Evolutionary conservation across 1,140 invertebrate species (phyloP).

Genomic region (Drosophila miranda): DNA sequence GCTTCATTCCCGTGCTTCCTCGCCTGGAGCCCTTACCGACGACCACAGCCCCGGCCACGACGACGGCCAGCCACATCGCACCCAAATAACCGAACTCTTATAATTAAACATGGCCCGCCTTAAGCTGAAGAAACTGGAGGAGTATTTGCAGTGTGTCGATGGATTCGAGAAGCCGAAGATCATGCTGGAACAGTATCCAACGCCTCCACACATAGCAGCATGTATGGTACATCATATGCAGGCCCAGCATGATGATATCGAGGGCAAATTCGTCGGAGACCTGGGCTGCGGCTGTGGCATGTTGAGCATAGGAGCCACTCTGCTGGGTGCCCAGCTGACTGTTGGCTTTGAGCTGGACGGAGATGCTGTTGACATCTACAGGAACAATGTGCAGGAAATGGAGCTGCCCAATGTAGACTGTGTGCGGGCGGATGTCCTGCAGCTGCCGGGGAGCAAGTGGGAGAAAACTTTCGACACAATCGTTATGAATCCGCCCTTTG

Average conservation of each 20-base stretch:
- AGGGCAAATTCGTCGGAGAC: conserved; percentile 90
- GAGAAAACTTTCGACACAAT: conserved; percentile 94
- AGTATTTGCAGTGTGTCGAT: conserved; percentile 90
- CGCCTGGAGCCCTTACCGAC: conserved; percentile 87
- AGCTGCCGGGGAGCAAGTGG: conserved; percentile 84
- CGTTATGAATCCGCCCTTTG: conserved; percentile 99
- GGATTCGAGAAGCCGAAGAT: conserved; percentile 95
- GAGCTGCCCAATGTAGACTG: conserved; percentile 89
- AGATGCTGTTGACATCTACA: conserved; percentile 89
- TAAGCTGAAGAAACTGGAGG: conserved; percentile 91
- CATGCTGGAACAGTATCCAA: conserved; percentile 96
- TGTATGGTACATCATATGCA: conserved; percentile 92
- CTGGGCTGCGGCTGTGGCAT: conserved; percentile 96
- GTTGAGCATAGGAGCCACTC: conserved; percentile 89
- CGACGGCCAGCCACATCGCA: conserved; percentile 35
- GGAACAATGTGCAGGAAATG: conserved; percentile 88
- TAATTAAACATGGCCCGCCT: conserved; percentile 84
- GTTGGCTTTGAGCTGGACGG: conserved; percentile 94
- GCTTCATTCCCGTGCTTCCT: conserved; percentile 96
- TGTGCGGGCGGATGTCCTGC: conserved; percentile 87
- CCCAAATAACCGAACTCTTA: conserved; percentile 7
- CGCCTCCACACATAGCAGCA: conserved; percentile 94
- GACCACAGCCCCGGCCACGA: conserved; percentile 39
- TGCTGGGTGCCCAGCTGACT: conserved; percentile 89
- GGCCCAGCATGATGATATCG: conserved; percentile 88